A percentile compares a stretch with the other conserved stretches of the same genome.
These are phyloP conservation scores for Drosophila setosimentum DNA, from an alignment of 2,888 invertebrate species.

Conservation along the genomic window DNA sequence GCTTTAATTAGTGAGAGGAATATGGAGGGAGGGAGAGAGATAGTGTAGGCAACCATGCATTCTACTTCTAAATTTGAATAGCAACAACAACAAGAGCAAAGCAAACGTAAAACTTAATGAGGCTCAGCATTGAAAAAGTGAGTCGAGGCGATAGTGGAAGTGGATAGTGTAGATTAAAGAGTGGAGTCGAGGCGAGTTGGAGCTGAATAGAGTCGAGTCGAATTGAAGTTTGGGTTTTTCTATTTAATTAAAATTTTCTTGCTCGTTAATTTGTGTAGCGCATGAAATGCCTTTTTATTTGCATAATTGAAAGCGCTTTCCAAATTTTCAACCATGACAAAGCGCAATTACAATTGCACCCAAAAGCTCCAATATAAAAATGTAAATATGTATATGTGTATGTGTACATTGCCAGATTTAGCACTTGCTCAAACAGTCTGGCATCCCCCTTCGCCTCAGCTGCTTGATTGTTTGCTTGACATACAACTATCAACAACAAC, in stretches of 20 bases:
- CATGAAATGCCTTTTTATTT: slow-evolving; percentile 72
- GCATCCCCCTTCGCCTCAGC: neutral
- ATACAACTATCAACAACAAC: slow-evolving; percentile 18
- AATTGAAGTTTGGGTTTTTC: slow-evolving; percentile 50
- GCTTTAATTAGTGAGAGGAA: slow-evolving; percentile 3
- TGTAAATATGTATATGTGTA: neutral
- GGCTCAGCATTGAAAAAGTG: slow-evolving; percentile 63
- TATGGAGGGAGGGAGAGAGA: slow-evolving; percentile 1
- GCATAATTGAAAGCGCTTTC: slow-evolving; percentile 71
- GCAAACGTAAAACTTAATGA: slow-evolving; percentile 77
- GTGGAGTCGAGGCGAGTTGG: slow-evolving; percentile 24
- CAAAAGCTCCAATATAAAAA: neutral
- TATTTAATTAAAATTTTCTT: slow-evolving; percentile 76
- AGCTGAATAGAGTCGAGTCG: slow-evolving; percentile 27
- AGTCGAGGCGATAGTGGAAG: slow-evolving; percentile 4
- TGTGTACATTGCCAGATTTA: slow-evolving; percentile 18
- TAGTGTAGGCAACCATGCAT: slow-evolving; percentile 44
- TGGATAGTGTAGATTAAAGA: slow-evolving; percentile 16
- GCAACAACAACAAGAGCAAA: slow-evolving; percentile 52
- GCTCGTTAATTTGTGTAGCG: slow-evolving; percentile 68
- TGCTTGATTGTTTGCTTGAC: neutral
- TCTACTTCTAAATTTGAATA: slow-evolving; percentile 74
- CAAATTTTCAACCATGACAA: slow-evolving; percentile 19
- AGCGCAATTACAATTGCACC: slow-evolving; percentile 14
- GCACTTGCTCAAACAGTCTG: slow-evolving; percentile 16